phyloP scores from a whole-genome alignment of 1,140 invertebrate genomes.

The Bombus soroeensis region DNA sequence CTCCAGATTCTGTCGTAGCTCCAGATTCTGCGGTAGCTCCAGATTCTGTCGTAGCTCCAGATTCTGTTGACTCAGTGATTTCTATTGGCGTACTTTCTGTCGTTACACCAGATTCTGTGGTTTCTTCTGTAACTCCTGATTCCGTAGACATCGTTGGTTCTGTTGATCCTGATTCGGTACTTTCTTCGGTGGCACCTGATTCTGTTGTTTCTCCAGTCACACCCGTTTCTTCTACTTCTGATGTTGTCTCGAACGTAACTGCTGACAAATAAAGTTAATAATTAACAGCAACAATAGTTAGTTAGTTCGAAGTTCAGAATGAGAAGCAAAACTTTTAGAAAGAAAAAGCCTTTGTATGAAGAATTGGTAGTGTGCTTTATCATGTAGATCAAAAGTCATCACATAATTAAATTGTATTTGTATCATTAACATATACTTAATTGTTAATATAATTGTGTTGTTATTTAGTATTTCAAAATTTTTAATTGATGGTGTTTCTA shows the following conservation, averaged over 20 bases:
- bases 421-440: no score
- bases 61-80: conserved; percentile 43
- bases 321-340: neutral
- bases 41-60: conserved; percentile 47
- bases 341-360: neutral
- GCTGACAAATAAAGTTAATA: neutral
- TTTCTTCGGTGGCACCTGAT: conserved; percentile 8
- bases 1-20: conserved; percentile 56
- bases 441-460: no score
- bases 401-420: no score
- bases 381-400: no score
- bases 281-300: neutral
- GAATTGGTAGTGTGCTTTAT: no score
- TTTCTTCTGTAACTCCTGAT: neutral
- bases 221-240: neutral
- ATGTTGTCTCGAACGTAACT: neutral
- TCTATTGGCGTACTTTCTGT: neutral
- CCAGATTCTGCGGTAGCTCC: conserved; percentile 59
- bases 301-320: neutral
- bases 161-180: neutral
- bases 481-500: no score
- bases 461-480: no score
- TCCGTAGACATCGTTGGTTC: neutral
- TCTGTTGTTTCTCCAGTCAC: conserved; percentile 40
- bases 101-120: neutral